Evolutionary conservation across 2,888 invertebrate genomes (phyloP), one percentile per base, ranked within the genome.

Genomic region (Xylocampa areola): DNA sequence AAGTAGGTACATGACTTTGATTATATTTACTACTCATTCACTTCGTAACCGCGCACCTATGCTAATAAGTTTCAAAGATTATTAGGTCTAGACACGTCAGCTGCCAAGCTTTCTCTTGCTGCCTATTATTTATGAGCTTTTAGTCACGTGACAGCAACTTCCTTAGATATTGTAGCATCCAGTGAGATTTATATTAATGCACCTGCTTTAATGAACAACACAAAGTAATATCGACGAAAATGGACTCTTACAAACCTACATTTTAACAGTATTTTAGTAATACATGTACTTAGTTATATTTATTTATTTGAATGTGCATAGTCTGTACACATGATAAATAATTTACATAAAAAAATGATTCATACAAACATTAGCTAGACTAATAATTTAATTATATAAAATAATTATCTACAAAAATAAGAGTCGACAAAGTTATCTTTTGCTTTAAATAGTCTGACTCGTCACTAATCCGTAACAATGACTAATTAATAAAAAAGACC

Each of bases 31-130:
- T 10, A n/a, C 6, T 40, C 16, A 25, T 37, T 29, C 14, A 11
- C n/a, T 45, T 64, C 7, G 14, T 25, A 30, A 47, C 16, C 33
- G 17, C 21, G 32, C 35, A 41, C 40, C 41, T 58, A 52, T 61
- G 73, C 51, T 66, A 41, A 52, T 52, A 58, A 47, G 32, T 48
- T 33, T 19, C 41, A 51, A 40, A 52, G 55, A 51, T 58, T 52
- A 69, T 50, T 37, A 25, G 1, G 27, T 29, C 17, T 29, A 61
- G 64, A 68, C 29, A 1, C 21, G 49, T 43, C 37, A 47, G 4
- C 36, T 39, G 50, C 43, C 35, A 19, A 41, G 37, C 61, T 61
- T 73, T 66, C 57, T 48, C 52, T 57, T 57, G 30, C 1, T 57
- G 6, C 36, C 37, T 52, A 40, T 17, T 52, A 55, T 60, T 61